Conservation (phyloP, 1,140 invertebrate genomes). For the Trichoplusia ni region DNA sequence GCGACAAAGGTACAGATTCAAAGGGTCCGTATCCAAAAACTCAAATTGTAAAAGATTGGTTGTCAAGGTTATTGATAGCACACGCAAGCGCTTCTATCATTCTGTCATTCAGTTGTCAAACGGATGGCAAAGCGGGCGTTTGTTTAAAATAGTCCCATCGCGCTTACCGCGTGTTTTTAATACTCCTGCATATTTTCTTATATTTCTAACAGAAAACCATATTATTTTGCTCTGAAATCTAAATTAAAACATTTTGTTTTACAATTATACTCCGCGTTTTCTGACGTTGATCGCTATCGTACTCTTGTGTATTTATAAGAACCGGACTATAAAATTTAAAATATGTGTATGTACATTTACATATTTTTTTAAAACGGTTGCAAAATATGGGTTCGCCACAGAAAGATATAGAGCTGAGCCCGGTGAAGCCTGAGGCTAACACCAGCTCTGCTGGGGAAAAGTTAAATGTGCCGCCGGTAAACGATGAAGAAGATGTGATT, state of each 20-base stretch:
- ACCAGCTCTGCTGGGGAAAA: conserved; percentile 41
- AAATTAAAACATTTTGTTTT: background rate
- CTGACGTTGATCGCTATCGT: background rate
- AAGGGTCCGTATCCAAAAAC: too few relatives aligned
- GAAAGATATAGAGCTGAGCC: conserved; percentile 72
- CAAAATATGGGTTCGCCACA: conserved; percentile 61
- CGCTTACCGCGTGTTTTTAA: conserved; percentile 33
- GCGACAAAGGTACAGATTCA: too few relatives aligned
- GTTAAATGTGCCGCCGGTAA: conserved; percentile 49
- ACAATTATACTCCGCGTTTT: background rate
- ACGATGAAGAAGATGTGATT: conserved; percentile 76
- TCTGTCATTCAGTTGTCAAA: conserved; percentile 22
- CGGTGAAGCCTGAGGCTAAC: conserved; percentile 51
- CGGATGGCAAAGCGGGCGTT: conserved; percentile 11
- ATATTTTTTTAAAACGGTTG: background rate
- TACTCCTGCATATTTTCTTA: conserved; percentile 8
- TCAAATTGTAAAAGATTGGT: too few relatives aligned
- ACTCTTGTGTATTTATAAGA: background rate
- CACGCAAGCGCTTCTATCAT: too few relatives aligned
- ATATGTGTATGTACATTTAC: conserved; percentile 7
- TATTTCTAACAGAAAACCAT: conserved; percentile 18
- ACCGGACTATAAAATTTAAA: background rate
- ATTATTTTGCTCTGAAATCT: background rate
- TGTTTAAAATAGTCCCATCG: background rate
- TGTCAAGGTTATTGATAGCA: too few relatives aligned